Percentiles rank a stretch among this genome's conserved stretches.
Conservation (phyloP, 2,113 vertebrate species). For the Sardina pilchardus region DNA sequence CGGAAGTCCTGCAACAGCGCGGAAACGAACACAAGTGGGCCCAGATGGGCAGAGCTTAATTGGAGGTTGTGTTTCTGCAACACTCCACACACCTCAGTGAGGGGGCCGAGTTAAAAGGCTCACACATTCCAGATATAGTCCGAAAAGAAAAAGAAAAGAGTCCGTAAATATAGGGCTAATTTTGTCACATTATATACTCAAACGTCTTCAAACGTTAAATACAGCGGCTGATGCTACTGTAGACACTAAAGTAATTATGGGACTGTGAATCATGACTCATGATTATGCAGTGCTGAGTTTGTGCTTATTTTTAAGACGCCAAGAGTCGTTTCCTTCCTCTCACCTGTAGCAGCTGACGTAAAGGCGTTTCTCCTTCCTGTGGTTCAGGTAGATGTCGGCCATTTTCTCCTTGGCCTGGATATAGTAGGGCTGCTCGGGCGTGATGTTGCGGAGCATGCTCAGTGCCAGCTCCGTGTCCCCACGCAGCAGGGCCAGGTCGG, state of each 20-base stretch:
- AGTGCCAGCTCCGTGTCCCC: slow-evolving; percentile 88
- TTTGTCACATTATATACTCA: neutral
- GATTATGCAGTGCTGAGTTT: neutral
- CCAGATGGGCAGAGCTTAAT: neutral
- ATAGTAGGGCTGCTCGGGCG: slow-evolving; percentile 90
- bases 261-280: neutral
- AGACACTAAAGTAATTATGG: neutral
- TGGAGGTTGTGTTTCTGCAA: neutral
- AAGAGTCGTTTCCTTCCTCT: neutral
- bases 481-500: slow-evolving; percentile 85
- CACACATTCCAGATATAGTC: neutral
- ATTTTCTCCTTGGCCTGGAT: slow-evolving; percentile 94
- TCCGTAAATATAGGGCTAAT: neutral
- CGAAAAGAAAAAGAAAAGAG: neutral
- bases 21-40: neutral
- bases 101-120: neutral
- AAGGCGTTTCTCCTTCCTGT: slow-evolving; percentile 90
- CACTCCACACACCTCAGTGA: neutral
- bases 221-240: neutral
- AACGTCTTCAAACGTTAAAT: neutral
- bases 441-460: slow-evolving; percentile 87
- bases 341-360: slow-evolving; percentile 94
- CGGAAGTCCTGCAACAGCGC: neutral
- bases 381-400: slow-evolving; percentile 90
- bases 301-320: neutral